Conservation (phyloP, 2,113 vertebrate species). For the Crotalus viridis region DNA sequence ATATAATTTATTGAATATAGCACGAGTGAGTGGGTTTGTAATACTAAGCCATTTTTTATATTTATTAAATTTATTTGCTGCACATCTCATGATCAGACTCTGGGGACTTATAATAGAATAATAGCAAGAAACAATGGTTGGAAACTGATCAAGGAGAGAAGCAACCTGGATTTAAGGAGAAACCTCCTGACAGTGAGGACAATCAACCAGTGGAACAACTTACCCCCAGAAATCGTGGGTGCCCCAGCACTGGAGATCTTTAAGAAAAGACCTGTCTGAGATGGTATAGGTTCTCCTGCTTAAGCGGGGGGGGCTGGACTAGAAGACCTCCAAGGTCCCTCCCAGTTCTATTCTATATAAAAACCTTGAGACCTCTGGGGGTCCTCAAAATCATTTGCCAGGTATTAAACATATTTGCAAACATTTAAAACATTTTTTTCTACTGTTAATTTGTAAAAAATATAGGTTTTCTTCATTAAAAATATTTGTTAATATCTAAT, state of each 20-base stretch:
- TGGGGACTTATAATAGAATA: background rate
- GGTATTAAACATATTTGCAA: background rate
- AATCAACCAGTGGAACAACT: no score
- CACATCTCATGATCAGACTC: background rate
- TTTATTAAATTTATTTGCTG: background rate
- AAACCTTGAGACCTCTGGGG: background rate
- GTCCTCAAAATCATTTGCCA: background rate
- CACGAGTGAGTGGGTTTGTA: background rate
- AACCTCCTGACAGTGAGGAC: no score
- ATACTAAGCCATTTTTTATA: background rate
- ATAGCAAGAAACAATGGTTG: background rate
- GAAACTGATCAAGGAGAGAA: no score
- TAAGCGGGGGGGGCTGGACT: no score
- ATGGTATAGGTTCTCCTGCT: no score
- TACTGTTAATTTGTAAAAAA: background rate
- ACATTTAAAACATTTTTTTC: background rate
- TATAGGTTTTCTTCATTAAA: background rate
- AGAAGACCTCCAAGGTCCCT: no score
- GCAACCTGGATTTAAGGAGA: no score
- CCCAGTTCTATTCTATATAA: background rate
- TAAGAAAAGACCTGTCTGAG: no score
- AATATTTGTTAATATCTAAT: background rate
- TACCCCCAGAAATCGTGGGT: no score
- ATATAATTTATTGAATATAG: background rate
- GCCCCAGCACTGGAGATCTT: no score